Conservation (phyloP, 2,113 vertebrate species). For the Erpornis zantholeuca region DNA sequence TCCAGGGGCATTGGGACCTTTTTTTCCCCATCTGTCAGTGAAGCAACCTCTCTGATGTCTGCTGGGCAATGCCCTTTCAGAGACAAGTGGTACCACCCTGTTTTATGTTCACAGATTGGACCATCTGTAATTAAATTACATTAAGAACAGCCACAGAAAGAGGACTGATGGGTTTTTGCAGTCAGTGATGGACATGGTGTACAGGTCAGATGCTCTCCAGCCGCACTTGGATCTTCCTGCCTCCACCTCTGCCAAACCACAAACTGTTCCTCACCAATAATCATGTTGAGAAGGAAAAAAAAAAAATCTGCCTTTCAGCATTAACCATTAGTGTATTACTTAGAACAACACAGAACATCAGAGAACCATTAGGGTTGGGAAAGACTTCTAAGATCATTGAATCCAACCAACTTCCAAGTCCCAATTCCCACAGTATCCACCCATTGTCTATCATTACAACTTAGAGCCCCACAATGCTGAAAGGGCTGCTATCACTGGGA, state of each 20-base stretch:
- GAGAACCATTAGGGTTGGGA: not conserved
- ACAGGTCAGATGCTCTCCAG: not conserved
- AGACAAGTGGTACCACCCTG: not conserved
- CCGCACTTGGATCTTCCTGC: not conserved
- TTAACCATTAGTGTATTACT: not conserved
- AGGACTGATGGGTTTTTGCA: not conserved
- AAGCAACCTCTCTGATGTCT: not conserved
- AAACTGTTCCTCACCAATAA: not conserved
- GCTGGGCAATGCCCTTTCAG: not conserved
- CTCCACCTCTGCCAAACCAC: not conserved
- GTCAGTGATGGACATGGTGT: not conserved
- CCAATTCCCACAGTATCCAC: not conserved
- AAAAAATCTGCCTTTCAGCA: not conserved
- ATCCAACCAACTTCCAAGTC: not conserved
- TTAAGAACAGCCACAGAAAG: not conserved
- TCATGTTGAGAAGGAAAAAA: not conserved
- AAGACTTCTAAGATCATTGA: not conserved
- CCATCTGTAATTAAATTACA: not conserved
- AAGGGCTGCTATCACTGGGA: not conserved
- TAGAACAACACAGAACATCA: not conserved
- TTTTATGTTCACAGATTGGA: not conserved
- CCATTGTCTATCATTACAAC: not conserved
- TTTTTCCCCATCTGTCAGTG: accelerated
- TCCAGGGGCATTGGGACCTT: not conserved
- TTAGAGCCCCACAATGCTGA: not conserved